Conservation (phyloP, 1,140 invertebrate genomes). For the Tribolium madens region DNA sequence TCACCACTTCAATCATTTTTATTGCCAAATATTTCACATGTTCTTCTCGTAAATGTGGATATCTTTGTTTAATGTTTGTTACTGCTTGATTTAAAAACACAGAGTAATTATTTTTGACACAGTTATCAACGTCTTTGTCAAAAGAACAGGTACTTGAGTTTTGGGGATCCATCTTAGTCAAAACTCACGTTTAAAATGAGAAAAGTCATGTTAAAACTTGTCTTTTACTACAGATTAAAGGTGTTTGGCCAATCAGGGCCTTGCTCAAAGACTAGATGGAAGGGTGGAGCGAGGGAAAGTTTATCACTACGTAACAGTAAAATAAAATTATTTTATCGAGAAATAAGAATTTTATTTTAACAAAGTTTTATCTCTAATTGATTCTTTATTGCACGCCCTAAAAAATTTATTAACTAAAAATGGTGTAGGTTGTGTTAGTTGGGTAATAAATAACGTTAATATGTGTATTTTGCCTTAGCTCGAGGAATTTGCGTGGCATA, state of each 20-base stretch:
- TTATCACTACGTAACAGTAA: neutral
- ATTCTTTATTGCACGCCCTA: neutral
- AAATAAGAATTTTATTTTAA: neutral
- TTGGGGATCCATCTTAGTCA: neutral
- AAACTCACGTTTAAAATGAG: neutral
- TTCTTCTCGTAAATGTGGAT: neutral
- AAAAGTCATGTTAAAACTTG: neutral
- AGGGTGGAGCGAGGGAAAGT: neutral
- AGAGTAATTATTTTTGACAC: neutral
- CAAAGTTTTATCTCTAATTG: neutral
- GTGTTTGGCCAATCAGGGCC: neutral
- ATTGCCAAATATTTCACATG: neutral
- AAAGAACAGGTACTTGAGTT: neutral
- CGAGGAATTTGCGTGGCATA: slow-evolving; percentile 8
- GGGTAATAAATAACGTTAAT: slow-evolving; percentile 9
- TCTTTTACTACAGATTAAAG: neutral
- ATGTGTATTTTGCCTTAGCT: slow-evolving; percentile 7
- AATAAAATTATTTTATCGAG: too few relatives aligned
- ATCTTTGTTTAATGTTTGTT: neutral
- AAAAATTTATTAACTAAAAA: neutral
- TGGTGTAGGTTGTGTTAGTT: neutral
- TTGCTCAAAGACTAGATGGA: neutral
- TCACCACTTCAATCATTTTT: neutral
- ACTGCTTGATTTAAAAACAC: neutral
- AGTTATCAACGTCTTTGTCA: neutral